These are phyloP conservation scores for Eristalis intricaria DNA, from an alignment of 2,888 invertebrate genomes.

Conservation along the genomic window DNA sequence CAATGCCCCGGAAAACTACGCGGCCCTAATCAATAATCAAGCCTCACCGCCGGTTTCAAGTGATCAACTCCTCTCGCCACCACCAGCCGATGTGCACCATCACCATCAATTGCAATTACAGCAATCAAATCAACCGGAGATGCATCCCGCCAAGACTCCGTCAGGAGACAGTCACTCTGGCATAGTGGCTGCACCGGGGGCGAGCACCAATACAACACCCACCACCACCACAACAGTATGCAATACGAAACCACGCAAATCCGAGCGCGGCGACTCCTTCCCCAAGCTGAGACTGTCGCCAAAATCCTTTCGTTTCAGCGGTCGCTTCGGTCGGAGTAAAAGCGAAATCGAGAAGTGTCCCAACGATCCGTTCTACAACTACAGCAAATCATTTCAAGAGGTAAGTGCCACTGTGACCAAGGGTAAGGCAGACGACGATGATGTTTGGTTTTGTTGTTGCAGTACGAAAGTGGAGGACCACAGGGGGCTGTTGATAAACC, in stretches of 20 bases:
- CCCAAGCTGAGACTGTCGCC: conserved; percentile 80
- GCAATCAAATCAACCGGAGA: conserved; percentile 37
- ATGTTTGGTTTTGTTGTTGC: conserved; percentile 62
- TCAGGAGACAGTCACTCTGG: conserved; percentile 15
- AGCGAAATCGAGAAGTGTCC: conserved; percentile 80
- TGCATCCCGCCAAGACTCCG: conserved; percentile 19
- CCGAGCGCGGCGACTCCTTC: conserved; percentile 79
- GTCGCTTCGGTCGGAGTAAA: conserved; percentile 80
- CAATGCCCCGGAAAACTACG: conserved; percentile 77
- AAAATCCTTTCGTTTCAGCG: conserved; percentile 80
- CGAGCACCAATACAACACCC: conserved; percentile 8
- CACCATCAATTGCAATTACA: conserved; percentile 26
- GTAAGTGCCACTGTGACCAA: conserved; percentile 72
- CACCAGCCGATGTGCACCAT: conserved; percentile 24
- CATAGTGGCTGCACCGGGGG: not conserved
- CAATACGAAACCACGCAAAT: conserved; percentile 75
- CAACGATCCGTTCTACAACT: conserved; percentile 78
- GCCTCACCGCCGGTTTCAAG: conserved; percentile 75
- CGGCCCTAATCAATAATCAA: conserved; percentile 76
- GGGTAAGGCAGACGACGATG: conserved; percentile 33
- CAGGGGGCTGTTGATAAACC: conserved; percentile 89
- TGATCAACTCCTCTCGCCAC: conserved; percentile 46
- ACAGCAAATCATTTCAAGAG: conserved; percentile 81
- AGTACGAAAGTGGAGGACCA: conserved; percentile 83
- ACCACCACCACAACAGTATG: conserved; percentile 5